Evolutionary conservation across 2,113 vertebrate species (phyloP).

Genomic region (Micromys minutus): DNA sequence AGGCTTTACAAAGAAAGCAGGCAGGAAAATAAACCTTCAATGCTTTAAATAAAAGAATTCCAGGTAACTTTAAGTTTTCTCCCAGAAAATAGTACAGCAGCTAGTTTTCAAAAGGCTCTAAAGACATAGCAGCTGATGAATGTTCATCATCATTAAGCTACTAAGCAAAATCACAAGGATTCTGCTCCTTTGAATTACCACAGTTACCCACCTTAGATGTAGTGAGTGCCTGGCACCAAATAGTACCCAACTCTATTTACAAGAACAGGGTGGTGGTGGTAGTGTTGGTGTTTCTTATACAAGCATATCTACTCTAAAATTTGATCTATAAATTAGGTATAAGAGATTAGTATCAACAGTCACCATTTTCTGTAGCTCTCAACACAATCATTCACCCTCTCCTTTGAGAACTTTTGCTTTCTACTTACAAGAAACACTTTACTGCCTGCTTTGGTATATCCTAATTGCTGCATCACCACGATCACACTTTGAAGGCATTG

Average conservation of each 20-base stretch:
- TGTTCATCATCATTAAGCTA: background rate
- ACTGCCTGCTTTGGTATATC: background rate
- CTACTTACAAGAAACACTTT: background rate
- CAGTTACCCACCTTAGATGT: background rate
- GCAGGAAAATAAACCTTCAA: slow-evolving; percentile 4
- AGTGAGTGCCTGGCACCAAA: background rate
- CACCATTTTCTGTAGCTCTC: background rate
- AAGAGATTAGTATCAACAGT: background rate
- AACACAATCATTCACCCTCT: background rate
- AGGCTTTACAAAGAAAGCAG: slow-evolving; percentile 41
- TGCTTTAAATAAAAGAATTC: slow-evolving; percentile 47
- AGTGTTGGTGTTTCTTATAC: background rate
- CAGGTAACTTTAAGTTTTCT: slow-evolving; percentile 42
- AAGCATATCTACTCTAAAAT: background rate
- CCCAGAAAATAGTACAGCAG: background rate
- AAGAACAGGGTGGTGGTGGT: background rate
- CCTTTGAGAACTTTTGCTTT: background rate
- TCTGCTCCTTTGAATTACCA: background rate
- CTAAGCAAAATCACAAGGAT: slow-evolving; percentile 46
- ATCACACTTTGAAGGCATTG: background rate
- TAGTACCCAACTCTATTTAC: background rate
- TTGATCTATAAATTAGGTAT: background rate
- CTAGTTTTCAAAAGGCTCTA: slow-evolving; percentile 34
- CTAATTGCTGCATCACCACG: background rate
- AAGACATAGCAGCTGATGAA: slow-evolving; percentile 39